Base-by-base conservation (phyloP, 2,797 vertebrate genomes). In the Micromesistius poutassou region DNA sequence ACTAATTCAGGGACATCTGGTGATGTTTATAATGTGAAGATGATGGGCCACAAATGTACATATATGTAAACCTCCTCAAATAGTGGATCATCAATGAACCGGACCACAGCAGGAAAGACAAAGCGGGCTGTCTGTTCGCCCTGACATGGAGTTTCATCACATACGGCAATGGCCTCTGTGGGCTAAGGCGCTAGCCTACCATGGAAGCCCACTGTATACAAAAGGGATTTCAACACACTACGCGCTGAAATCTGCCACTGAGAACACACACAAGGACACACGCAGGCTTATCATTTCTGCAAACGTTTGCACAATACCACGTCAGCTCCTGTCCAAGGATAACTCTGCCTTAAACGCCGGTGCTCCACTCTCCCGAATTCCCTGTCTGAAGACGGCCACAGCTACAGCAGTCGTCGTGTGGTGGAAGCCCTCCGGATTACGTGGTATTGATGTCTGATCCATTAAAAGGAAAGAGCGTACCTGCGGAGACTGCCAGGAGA, bases 371-470 rank as follows among this genome's bases (percentile, higher is more conserved):
- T 16, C 2, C 22, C n/a, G 0, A 62, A 62, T 25, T 22, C n/a
- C 55, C 55, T 6, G 46, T 50, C 46, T 62, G 22, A 62, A 62
- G n/a, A 25, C 22, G 22, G n/a, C 1, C 55, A 62, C 55, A 62
- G 19, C 55, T n/a, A n/a, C 19, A 62, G 55, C 55, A 1, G 46
- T 55, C 16, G 6, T 62, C 25, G 55, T 62, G 55, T 25, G 55
- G 55, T 62, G 55, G 46, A 71, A 71, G 35, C 66, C 42, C 71
- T 71, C 71, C 76, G 72, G 46, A 33, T 35, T 77, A 71, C n/a
- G 35, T 71, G 40, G 30, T 40, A 30, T 42, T 38, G 35, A 77
- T 72, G 66, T 77, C 76, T 35, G 71, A 71, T 62, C 55, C 22
- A 62, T 62, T 62, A 62, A 28, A 28, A 68, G 55, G 55, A 62